Evolutionary conservation across 1,140 invertebrate species (phyloP).

Genomic region (Cotesia chilonis): DNA sequence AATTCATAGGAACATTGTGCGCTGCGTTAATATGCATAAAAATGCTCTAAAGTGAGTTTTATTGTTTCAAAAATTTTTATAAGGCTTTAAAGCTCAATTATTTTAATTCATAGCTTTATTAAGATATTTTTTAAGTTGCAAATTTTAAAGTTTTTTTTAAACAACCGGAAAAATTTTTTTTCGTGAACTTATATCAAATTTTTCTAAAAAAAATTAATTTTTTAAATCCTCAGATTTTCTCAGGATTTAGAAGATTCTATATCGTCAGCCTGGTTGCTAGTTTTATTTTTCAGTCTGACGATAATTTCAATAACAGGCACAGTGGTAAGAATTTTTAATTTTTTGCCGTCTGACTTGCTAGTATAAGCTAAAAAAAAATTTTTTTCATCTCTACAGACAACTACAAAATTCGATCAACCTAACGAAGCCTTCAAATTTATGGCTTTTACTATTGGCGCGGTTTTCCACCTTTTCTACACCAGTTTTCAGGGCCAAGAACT

Average conservation of each 20-base stretch:
- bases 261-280: neutral
- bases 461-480: slow-evolving; percentile 34
- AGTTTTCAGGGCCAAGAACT: slow-evolving; percentile 32
- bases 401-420: slow-evolving; percentile 15
- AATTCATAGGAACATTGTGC: neutral
- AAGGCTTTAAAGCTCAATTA: no score
- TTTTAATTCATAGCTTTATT: no score
- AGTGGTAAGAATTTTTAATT: slow-evolving; percentile 5
- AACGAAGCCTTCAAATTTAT: slow-evolving; percentile 18
- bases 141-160: no score
- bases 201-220: neutral
- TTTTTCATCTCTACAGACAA: slow-evolving; percentile 11
- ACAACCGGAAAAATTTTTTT: no score
- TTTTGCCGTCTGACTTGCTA: neutral
- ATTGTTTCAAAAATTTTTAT: neutral
- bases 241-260: neutral
- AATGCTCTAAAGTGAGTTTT: slow-evolving; percentile 2
- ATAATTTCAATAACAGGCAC: slow-evolving; percentile 13
- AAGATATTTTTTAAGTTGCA: no score
- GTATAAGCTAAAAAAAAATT: neutral
- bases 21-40: neutral
- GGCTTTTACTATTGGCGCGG: slow-evolving; percentile 26
- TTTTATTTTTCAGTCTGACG: neutral
- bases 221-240: neutral
- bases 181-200: neutral